Base-by-base conservation (phyloP, 2,888 invertebrate species). In the Drosophila prostipennis region DNA sequence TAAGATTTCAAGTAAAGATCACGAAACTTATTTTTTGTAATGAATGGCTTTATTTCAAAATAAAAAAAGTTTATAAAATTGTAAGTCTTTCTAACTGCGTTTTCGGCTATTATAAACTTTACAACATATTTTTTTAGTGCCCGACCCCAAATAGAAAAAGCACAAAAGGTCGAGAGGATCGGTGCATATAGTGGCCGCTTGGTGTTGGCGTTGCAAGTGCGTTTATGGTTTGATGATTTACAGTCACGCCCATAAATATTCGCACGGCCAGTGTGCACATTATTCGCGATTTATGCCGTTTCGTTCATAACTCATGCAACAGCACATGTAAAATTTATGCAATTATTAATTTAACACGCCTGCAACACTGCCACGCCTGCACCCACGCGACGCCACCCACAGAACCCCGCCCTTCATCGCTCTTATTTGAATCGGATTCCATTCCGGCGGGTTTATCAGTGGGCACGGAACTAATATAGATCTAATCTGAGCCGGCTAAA, bases 291-390 rank as follows among this genome's bases (percentile, higher is more conserved):
- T 90, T 91, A 90, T 90, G 90, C 90, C 80, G 83, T 79, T 85
- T 77, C 78, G 79, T 68, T 78, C 79, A 90, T 91, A 89, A 90
- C 86, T 90, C 91, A 90, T 88, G 83, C 91, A 84, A 89, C 91
- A 91, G 87, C 92, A 90, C 90, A 91, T 90, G 90, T 87, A 90
- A 91, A 83, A 91, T 91, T 92, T 92, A 91, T 91, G 91, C 90
- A 91, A 90, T 91, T 91, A 91, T 89, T 90, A 91, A 90, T 91
- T 91, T 90, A 87, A 91, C 90, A 88, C 88, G 86, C 89, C 86
- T 76, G 77, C 82, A 74, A 72, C 74, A 77, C 48, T 56, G 75
- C 34, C 52, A 11, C 48, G 8, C 29, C 45, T 26, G 32, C 34
- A 46, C 37, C 49, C 19, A 37, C 32, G 4, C n/a, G 0, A 5